A percentile compares a stretch with the other conserved stretches of the same genome.
Conservation (phyloP, 2,888 invertebrate species). For the Drosophila kambysellisi region DNA sequence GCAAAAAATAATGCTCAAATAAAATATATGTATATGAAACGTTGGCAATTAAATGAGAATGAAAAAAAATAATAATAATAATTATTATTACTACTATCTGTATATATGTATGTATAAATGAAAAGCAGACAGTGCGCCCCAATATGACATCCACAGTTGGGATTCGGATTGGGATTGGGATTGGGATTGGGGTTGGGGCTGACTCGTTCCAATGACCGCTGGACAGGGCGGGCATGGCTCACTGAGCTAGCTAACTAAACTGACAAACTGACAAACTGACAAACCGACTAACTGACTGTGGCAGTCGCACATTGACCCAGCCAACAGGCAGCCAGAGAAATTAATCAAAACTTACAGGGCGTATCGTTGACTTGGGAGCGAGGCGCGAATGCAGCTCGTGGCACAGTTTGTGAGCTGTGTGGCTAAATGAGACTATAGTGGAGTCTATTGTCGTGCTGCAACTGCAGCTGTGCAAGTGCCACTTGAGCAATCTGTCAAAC, state of each 20-base stretch:
- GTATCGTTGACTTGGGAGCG: constrained; percentile 38
- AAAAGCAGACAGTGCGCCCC: constrained; percentile 36
- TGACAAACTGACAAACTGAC: constrained; percentile 1
- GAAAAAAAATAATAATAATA: constrained; percentile 36
- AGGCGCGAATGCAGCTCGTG: constrained; percentile 48
- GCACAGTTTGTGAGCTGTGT: constrained; percentile 39
- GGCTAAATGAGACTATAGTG: constrained; percentile 15
- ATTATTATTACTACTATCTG: constrained; percentile 51
- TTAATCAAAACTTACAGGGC: constrained; percentile 61
- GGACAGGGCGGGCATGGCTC: constrained; percentile 41
- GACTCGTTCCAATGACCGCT: constrained; percentile 39
- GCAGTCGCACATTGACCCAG: constrained; percentile 55
- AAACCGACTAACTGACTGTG: not conserved
- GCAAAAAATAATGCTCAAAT: constrained; percentile 55
- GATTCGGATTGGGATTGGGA: not conserved
- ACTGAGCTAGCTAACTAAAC: constrained; percentile 41
- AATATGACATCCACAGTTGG: constrained; percentile 21
- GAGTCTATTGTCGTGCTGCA: constrained; percentile 22
- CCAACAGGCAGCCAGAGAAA: constrained; percentile 30
- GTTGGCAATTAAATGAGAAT: constrained; percentile 77
- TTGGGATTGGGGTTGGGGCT: constrained; percentile 1
- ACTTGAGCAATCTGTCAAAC: constrained; percentile 21
- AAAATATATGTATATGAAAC: constrained; percentile 80
- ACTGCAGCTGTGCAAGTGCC: constrained; percentile 12
- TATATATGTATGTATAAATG: constrained; percentile 2